phyloP scores from a whole-genome alignment of 2,113 vertebrate species.

The Galemys pyrenaicus region DNA sequence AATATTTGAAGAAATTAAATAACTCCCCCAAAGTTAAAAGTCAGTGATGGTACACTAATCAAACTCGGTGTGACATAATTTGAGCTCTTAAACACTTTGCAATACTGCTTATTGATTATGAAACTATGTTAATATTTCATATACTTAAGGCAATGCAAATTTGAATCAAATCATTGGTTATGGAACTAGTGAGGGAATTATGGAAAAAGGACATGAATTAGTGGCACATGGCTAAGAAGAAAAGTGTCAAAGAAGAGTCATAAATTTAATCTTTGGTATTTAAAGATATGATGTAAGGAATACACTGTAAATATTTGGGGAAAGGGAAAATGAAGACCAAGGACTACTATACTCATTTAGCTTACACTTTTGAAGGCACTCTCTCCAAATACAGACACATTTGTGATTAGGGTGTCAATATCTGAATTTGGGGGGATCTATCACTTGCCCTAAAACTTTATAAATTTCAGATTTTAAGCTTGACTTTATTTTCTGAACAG shows the following conservation, averaged over 20 bases:
- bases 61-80: not conserved
- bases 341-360: not conserved
- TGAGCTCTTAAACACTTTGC: not conserved
- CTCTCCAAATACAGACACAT: not conserved
- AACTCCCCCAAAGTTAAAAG: not conserved
- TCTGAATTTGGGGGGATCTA: not conserved
- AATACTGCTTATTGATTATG: not conserved
- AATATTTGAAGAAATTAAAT: slow-evolving; percentile 4
- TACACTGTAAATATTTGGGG: not conserved
- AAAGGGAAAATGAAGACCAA: not conserved
- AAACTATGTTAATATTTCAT: not conserved
- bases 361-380: not conserved
- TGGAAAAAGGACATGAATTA: not conserved
- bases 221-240: not conserved
- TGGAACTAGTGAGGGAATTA: not conserved
- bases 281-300: not conserved
- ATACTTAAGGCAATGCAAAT: not conserved
- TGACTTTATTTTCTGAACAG: not conserved
- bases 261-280: not conserved
- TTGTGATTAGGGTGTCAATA: not conserved
- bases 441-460: not conserved
- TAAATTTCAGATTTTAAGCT: not conserved
- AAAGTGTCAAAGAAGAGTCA: not conserved
- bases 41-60: not conserved
- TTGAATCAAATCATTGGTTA: not conserved